Evolutionary conservation across 2,888 invertebrate genomes (phyloP), one percentile per base, ranked within the genome.

Genomic region (Tachina fera): DNA sequence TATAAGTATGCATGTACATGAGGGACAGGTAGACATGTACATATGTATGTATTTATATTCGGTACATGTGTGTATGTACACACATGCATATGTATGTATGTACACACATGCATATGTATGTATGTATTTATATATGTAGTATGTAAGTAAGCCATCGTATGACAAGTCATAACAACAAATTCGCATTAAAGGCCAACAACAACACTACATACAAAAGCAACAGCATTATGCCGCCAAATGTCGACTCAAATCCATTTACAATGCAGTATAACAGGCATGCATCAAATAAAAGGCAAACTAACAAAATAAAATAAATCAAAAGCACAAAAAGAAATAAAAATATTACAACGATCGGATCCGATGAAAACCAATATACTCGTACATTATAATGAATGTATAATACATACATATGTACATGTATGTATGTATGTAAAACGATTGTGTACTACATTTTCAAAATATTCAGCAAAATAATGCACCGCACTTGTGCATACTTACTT

Each of bases 131-230:
- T 22, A 3, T 22, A 22, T 31, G 4, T 31, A 31, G 74, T 70
- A 81, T 60, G 51, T 85, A 82, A 78, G 70, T 78, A 81, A 82
- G 78, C 51, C 81, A 70, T 85, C 78, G 78, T 71, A 82, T 82
- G 81, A 75, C 78, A 82, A 85, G 70, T 70, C 81, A 77, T 49
- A 77, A 71, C 47, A 71, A 79, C 63, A 77, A 84, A 77, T 74
- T 77, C 13, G 45, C 56, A 81, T 45, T 14, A 45, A 71, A 53
- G 41, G 5, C 6, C 22, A 63, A 4, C 16, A 72, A 43, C 47
- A 60, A 49, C 9, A 14, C 39, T 31, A 56, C 22, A 13, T 51
- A 70, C 19, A 68, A 47, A 6, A 65, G 45, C 70, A 67, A 75
- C 61, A 74, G 19, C 53, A 74, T 63, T 67, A 75, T 70, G 61